Evolutionary conservation across 2,888 invertebrate genomes (phyloP), one percentile per base, ranked within the genome.

Genomic region (Platerodrilus igneus): DNA sequence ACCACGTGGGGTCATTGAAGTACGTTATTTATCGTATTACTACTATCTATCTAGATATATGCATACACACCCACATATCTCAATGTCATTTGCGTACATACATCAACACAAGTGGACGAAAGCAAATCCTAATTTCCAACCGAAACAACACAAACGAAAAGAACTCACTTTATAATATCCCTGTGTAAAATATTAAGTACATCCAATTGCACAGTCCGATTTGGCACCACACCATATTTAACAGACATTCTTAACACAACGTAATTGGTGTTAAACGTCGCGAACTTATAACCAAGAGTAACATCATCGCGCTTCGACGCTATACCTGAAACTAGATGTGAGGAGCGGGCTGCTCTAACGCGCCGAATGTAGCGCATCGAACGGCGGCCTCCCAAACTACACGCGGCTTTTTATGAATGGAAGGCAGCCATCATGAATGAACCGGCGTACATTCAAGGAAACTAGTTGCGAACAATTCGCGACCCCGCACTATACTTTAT

Each of bases 351-450:
- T 41, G 41, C 42, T 48, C 43, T 43, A 47, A 47, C 48, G 50
- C 61, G 62, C 60, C 54, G 45, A n/a, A n/a, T n/a, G 58, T 58
- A 57, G 63, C 64, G 62, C 60, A 50, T 66, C 56, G 41, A 34
- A 47, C 60, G 61, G 60, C 51, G 51, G 55, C 51, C 56, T 50
- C 47, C 42, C 49, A 51, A 55, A 70, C 57, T 64, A 66, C 68
- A 66, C 71, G 68, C 70, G 73, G 76, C 76, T 78, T 78, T 78
- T 78, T 78, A 78, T 79, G 78, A 79, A 79, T 79, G 78, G 76
- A 74, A 75, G 76, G 76, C 77, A 75, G 78, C 77, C 78, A 78
- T 78, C 72, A 77, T 78, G 78, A 78, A 78, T 78, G 78, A 78
- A 77, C 73, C 75, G 76, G 60, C 63, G 64, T 65, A 64, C 67